Base-by-base conservation (phyloP, 1,140 invertebrate genomes). In the Nixonia krombeini region DNA sequence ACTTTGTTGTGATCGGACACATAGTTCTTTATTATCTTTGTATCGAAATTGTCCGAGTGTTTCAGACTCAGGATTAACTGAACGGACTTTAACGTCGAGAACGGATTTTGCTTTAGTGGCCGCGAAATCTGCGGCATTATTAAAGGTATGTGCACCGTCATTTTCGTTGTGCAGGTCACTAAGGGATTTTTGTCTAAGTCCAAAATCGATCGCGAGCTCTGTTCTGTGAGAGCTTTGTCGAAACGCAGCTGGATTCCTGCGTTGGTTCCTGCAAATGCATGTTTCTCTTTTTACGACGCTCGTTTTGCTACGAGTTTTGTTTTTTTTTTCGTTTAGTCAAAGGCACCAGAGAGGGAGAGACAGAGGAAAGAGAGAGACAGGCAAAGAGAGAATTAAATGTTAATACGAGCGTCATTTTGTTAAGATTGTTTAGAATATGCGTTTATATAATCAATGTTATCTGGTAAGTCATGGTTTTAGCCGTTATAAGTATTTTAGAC, bases 161-260 rank as follows among this genome's bases (percentile, higher is more conserved):
- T 75, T 61, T 75, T 75, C 13, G 73, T 75, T 0, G 70, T 73
- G 0, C 63, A 65, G 29, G 52, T 73, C 2, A 75, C 65, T 5
- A 70, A 42, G 5, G 61, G 47, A 49, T 40, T 49, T 45, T 57
- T 1, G 17, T 50, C 29, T 26, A 28, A 13, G 37, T 17, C 28
- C 12, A 25, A 18, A 44, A 25, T 8, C 15, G 38, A n/a, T 42
- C 17, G 17, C 10, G 45, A 40, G 44, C 55, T 58, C 26, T 41
- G 4, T 44, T 25, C 23, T 1, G 33, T 13, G 13, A 35, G 33
- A 45, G 8, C 45, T 31, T 57, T 52, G 21, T 17, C 51, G 4
- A 61, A 51, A 25, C 23, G 33, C 10, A 52, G 13, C 18, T 35
- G 46, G 10, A 61, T 41, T 7, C 42, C 40, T 7, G 26, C 4